Evolutionary conservation across 23 tunicate species (phyloP), one percentile per base, ranked within the genome.

Genomic region (Aplidium turbinatum): DNA sequence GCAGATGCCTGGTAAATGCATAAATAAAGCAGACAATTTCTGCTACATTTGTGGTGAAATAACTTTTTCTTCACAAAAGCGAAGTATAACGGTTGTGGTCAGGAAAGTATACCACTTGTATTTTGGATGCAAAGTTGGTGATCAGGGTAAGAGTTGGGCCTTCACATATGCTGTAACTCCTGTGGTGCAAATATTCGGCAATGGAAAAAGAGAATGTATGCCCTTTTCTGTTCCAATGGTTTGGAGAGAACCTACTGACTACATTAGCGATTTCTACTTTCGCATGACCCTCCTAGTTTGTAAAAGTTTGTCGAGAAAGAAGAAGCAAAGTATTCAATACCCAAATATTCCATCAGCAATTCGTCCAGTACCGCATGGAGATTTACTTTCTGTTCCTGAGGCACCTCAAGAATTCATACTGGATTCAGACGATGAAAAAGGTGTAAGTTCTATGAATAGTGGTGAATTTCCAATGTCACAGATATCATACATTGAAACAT

Each of bases 221-320:
- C n/a, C n/a, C n/a, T n/a, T n/a, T n/a, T n/a, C 62, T 48, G 77
- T 72, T 38, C 77, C 77, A 52, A 72, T 72, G 77, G 62, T 72
- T 50, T 72, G 77, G 77, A 51, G 63, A 25, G 77, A 72, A 22
- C 60, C 40, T 19, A 48, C 64, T 0, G 60, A 72, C 28, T 64
- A 51, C 39, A 38, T 28, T 27, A 50, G 42, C 62, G 33, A 72
- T 38, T 50, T 63, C 47, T 72, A 27, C 65, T 72, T 72, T 72
- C 51, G 65, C 36, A 24, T 72, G 38, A 72, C 64, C 53, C 51
- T 52, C n/a, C 29, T 52, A 50, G 28, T 50, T 4, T 28, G 40
- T 6, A 52, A 21, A 48, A 38, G 64, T 11, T 42, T 72, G 46
- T 48, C 62, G 23, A 30, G 77, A 38, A 72, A 52, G 38, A 48